phyloP scores from a whole-genome alignment of 2,113 vertebrate species.

The Chionis minor region DNA sequence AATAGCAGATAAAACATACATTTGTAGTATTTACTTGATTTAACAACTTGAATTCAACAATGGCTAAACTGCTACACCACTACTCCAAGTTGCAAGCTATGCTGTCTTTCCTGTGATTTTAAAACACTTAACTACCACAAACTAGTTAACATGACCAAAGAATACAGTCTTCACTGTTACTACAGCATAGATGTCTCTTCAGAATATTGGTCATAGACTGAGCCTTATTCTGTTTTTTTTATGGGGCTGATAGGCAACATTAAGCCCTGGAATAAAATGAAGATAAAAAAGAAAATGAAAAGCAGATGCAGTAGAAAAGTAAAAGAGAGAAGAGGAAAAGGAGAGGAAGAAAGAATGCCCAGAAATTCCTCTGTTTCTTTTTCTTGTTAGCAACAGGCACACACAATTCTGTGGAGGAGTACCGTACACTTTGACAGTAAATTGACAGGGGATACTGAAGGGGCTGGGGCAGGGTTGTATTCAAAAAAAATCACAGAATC shows the following conservation, averaged over 20 bases:
- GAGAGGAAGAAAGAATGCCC: background rate
- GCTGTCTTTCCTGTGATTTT: background rate
- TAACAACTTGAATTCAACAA: background rate
- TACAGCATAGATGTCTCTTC: fast-evolving
- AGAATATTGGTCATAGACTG: background rate
- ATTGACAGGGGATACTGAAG: background rate
- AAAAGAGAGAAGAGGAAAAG: background rate
- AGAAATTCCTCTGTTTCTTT: background rate
- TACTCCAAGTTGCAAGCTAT: background rate
- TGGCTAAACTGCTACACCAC: background rate
- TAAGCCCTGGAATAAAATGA: background rate
- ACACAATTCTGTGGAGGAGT: background rate
- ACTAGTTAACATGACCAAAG: background rate
- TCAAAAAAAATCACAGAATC: background rate
- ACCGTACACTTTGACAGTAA: background rate
- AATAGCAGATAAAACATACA: background rate
- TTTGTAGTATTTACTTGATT: background rate
- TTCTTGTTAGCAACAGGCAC: background rate
- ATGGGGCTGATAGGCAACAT: background rate
- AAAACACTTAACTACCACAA: background rate
- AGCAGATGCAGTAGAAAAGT: background rate
- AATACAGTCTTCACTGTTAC: background rate
- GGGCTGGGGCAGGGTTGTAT: background rate
- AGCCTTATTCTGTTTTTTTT: background rate
- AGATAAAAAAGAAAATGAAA: background rate